A percentile compares a stretch with the other conserved stretches of the same genome.
phyloP scores from a whole-genome alignment of 2,888 invertebrate genomes.

The Gerris lacustris region DNA sequence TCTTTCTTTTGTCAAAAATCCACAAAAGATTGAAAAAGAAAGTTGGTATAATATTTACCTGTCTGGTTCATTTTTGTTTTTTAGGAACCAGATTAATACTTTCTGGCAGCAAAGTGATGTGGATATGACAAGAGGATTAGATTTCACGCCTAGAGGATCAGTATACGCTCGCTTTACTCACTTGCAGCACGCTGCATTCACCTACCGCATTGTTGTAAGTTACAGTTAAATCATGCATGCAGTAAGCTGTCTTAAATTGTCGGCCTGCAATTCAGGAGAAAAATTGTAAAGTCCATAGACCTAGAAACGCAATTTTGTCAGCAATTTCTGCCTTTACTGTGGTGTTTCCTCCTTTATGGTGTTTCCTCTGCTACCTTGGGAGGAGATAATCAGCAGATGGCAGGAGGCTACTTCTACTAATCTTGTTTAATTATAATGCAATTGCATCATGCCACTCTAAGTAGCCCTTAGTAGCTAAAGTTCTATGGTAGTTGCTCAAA shows the following conservation, averaged over 20 bases:
- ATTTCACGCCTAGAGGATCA: conserved; percentile 64
- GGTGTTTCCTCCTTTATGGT: background rate
- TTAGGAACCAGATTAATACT: conserved; percentile 48
- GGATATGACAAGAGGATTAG: conserved; percentile 65
- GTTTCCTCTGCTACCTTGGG: background rate
- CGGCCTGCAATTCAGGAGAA: background rate
- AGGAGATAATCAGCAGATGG: too few species aligned
- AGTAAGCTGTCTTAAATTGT: background rate
- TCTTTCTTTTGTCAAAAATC: too few species aligned
- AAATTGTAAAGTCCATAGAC: background rate
- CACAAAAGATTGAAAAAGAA: too few species aligned
- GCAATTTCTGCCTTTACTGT: too few species aligned
- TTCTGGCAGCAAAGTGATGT: conserved; percentile 71
- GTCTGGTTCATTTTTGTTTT: background rate
- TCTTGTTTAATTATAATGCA: too few species aligned
- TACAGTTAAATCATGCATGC: background rate
- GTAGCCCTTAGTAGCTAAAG: too few species aligned
- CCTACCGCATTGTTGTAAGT: conserved; percentile 43
- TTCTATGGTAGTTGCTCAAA: too few species aligned
- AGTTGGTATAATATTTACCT: too few species aligned
- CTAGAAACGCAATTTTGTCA: too few species aligned
- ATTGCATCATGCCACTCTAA: too few species aligned
- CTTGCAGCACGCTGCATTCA: conserved; percentile 60
- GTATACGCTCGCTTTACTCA: conserved; percentile 64
- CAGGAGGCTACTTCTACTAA: too few species aligned